Evolutionary conservation across 2,113 vertebrate species (phyloP).

Genomic region (Dissostichus mawsoni): DNA sequence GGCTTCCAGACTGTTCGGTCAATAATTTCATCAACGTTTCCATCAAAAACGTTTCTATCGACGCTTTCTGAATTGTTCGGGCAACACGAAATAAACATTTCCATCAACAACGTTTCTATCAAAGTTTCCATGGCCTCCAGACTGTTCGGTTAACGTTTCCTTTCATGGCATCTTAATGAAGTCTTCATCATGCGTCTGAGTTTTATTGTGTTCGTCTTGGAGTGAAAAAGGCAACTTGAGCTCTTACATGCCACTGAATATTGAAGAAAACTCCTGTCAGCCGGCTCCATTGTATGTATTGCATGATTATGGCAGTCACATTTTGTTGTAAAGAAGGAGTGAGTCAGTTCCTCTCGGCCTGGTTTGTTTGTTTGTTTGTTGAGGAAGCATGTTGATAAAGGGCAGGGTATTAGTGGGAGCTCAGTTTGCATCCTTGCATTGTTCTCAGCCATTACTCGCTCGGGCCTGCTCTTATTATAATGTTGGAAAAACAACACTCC

Average conservation of each 20-base stretch:
- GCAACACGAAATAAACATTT: too few species aligned
- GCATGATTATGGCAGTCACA: not conserved
- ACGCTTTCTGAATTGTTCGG: too few species aligned
- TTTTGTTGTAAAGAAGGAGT: not conserved
- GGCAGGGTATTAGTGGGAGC: not conserved
- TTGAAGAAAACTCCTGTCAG: not conserved
- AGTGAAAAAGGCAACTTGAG: not conserved
- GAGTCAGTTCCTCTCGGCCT: conserved; percentile 11
- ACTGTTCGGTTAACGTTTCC: too few species aligned
- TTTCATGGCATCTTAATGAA: too few species aligned
- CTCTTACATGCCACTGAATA: not conserved
- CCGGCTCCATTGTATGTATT: not conserved
- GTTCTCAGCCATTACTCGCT: conserved; percentile 54
- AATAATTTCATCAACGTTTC: too few species aligned
- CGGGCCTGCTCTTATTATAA: conserved; percentile 24
- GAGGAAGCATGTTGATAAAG: conserved; percentile 28
- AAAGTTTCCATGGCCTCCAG: too few species aligned
- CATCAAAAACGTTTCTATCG: too few species aligned
- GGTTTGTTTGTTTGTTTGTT: conserved; percentile 10
- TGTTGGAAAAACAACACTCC: conserved; percentile 29
- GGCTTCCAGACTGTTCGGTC: too few species aligned
- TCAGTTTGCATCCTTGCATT: conserved; percentile 53
- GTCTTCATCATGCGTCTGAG: too few species aligned
- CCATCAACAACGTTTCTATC: too few species aligned
- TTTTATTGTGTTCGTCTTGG: too few species aligned